These are phyloP conservation scores for Girardinichthys multiradiatus DNA, from an alignment of 2,113 vertebrate species.

Conservation along the genomic window DNA sequence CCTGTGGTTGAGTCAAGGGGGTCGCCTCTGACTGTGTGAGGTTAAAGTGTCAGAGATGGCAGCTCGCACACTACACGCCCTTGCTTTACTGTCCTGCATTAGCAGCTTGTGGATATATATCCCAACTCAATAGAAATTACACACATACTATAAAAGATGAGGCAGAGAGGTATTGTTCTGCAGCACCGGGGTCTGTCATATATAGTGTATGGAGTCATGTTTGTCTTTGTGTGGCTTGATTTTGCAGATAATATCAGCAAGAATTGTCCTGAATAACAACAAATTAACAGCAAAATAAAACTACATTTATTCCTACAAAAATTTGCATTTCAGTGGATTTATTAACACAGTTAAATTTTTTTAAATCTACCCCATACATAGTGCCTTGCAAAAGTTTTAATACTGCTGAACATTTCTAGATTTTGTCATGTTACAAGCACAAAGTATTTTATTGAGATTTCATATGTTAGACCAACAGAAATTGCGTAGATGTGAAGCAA, in stretches of 20 bases:
- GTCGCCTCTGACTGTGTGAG: constrained; percentile 26
- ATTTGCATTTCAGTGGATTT: too few species aligned
- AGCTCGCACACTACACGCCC: constrained; percentile 26
- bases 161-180: constrained; percentile 30
- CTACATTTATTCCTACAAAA: background rate
- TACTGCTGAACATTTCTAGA: too few species aligned
- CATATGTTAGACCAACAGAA: too few species aligned
- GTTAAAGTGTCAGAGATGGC: constrained; percentile 40
- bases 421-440: too few species aligned
- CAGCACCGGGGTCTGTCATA: constrained; percentile 28
- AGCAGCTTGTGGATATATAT: constrained; percentile 19
- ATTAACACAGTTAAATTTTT: too few species aligned
- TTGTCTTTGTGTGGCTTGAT: constrained; percentile 26
- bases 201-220: constrained; percentile 30
- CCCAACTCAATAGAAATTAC: constrained; percentile 5
- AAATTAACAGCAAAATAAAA: background rate
- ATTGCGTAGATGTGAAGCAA: too few species aligned
- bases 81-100: constrained; percentile 40
- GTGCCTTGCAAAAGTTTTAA: too few species aligned
- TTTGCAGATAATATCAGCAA: constrained; percentile 18
- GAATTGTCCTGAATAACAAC: constrained; percentile 1
- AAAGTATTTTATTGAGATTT: too few species aligned
- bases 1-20: constrained; percentile 9
- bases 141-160: constrained; percentile 17
- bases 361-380: too few species aligned